Evolutionary conservation across 2,888 invertebrate species (phyloP).

Genomic region (Campoplex capitator): DNA sequence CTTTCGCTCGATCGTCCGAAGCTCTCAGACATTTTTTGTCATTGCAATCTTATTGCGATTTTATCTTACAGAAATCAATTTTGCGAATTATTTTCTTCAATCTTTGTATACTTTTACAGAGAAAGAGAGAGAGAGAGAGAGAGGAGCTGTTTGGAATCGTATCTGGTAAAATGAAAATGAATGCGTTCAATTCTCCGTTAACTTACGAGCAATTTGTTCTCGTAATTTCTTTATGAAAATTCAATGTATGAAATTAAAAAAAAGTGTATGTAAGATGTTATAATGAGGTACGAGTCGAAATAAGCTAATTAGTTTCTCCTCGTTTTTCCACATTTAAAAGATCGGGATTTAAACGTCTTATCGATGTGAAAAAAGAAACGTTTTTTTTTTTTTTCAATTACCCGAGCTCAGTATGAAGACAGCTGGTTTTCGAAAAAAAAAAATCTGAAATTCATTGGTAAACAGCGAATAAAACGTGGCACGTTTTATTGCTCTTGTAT

Average conservation of each 20-base stretch:
- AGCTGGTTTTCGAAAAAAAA: not conserved
- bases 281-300: not conserved
- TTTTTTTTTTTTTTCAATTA: not conserved
- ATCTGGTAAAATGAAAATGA: not conserved
- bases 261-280: not conserved
- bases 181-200: not conserved
- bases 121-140: too few relatives aligned
- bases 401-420: not conserved
- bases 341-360: not conserved
- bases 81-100: slow-evolving; percentile 35
- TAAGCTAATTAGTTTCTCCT: not conserved
- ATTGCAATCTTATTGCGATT: slow-evolving; percentile 39
- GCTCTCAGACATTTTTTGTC: slow-evolving; percentile 18
- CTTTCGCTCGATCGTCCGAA: slow-evolving; percentile 36
- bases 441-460: not conserved
- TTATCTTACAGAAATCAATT: slow-evolving; percentile 16
- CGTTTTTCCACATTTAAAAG: not conserved
- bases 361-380: not conserved
- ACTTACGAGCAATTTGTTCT: slow-evolving; percentile 3
- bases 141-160: not conserved
- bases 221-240: slow-evolving; percentile 19
- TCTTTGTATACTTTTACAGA: not conserved
- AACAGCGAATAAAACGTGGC: not conserved
- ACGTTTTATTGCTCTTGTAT: not conserved
- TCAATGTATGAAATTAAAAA: not conserved